Conservation (phyloP, 2,888 invertebrate species). For the Hylaea fasciaria region DNA sequence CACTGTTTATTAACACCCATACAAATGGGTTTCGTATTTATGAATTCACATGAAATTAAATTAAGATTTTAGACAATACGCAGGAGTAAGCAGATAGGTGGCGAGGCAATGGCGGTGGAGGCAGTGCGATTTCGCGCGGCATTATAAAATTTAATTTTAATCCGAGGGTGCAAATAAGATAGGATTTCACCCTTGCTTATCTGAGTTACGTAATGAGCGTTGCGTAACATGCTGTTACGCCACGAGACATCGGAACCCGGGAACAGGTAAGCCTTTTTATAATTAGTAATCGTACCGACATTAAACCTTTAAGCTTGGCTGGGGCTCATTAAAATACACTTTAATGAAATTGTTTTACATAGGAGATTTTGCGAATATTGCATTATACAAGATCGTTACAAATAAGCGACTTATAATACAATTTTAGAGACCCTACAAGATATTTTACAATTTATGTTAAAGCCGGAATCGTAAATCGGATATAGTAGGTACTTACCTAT, state of each 20-base stretch:
- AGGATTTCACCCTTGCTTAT: slow-evolving; percentile 78
- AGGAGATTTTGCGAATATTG: slow-evolving; percentile 10
- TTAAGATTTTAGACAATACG: slow-evolving; percentile 71
- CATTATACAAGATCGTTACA: slow-evolving; percentile 7
- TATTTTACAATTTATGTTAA: slow-evolving; percentile 12
- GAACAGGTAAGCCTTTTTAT: slow-evolving; percentile 46
- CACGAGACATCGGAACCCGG: slow-evolving; percentile 50
- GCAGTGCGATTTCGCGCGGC: slow-evolving; percentile 66
- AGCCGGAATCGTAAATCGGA: slow-evolving; percentile 13
- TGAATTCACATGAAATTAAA: slow-evolving; percentile 70
- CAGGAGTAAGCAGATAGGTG: slow-evolving; percentile 44
- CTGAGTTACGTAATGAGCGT: slow-evolving; percentile 62
- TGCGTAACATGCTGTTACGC: slow-evolving; percentile 51
- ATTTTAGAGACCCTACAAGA: slow-evolving; percentile 3
- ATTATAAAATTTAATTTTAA: slow-evolving; percentile 82
- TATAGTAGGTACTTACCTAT: slow-evolving; percentile 1
- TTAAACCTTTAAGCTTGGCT: slow-evolving; percentile 28
- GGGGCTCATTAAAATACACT: slow-evolving; percentile 28
- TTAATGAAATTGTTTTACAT: slow-evolving; percentile 17
- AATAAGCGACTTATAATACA: slow-evolving; percentile 1
- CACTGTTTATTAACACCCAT: slow-evolving; percentile 41
- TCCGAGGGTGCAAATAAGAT: slow-evolving; percentile 77
- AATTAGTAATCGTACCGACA: slow-evolving; percentile 29
- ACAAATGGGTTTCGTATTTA: slow-evolving; percentile 64
- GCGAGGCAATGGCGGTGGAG: slow-evolving; percentile 42